These are phyloP conservation scores for Corythoichthys intestinalis DNA, from an alignment of 2,113 vertebrate species.

Conservation along the genomic window DNA sequence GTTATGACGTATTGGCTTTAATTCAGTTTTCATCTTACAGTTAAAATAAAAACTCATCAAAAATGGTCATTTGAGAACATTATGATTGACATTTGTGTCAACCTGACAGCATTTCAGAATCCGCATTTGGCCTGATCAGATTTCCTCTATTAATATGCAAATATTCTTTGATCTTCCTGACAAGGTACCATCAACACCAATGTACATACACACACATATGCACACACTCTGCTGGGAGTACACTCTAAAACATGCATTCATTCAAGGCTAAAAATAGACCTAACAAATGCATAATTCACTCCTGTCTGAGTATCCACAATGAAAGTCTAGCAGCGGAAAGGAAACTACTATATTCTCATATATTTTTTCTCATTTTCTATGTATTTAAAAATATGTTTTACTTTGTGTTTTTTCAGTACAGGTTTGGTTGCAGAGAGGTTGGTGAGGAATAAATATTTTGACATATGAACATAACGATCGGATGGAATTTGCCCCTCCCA, in stretches of 20 bases:
- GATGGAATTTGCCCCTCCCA: neutral
- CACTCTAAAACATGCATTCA: neutral
- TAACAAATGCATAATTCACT: slow-evolving; percentile 7
- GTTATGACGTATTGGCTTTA: too few species aligned
- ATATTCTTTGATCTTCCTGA: neutral
- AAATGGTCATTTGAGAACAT: neutral
- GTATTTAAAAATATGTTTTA: slow-evolving; percentile 5
- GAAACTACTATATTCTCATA: slow-evolving; percentile 1
- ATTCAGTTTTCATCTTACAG: too few species aligned
- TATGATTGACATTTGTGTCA: neutral
- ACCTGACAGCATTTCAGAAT: neutral
- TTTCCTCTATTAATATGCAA: neutral
- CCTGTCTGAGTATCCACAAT: neutral
- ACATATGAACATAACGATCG: neutral
- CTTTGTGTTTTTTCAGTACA: neutral
- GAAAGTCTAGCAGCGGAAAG: neutral
- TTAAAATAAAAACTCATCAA: too few species aligned
- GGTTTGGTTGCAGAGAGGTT: neutral
- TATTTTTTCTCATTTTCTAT: slow-evolving; percentile 2
- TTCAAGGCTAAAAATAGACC: slow-evolving; percentile 6
- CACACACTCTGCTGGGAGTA: slow-evolving; percentile 2
- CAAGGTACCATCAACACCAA: neutral
- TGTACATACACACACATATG: neutral
- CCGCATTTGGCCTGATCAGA: neutral
- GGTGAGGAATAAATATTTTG: neutral